Percentiles rank a stretch among this genome's conserved stretches.
phyloP scores from a whole-genome alignment of 2,797 vertebrate genomes.

The Salmo trutta region DNA sequence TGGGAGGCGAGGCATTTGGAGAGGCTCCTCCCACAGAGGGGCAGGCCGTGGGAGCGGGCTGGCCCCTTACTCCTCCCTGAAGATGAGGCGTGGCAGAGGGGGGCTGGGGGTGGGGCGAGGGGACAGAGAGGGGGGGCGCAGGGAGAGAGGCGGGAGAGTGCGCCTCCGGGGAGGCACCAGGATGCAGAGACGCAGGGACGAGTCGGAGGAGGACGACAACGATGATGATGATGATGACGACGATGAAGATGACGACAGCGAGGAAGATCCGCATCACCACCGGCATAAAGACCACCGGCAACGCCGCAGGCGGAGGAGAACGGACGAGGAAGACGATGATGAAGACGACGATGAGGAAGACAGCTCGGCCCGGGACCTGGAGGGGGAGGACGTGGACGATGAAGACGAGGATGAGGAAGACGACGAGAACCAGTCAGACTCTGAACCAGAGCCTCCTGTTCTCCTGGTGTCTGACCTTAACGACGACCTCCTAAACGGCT shows the following conservation, averaged over 20 bases:
- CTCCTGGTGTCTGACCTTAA: conserved; percentile 80
- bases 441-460: conserved; percentile 84
- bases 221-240: conserved; percentile 56
- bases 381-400: conserved; percentile 60
- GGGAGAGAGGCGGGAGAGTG: conserved; percentile 53
- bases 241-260: conserved; percentile 45
- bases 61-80: conserved; percentile 43
- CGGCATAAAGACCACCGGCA: no score
- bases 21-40: conserved; percentile 60
- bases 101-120: conserved; percentile 53
- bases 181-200: conserved; percentile 74
- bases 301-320: conserved; percentile 29
- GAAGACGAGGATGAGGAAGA: conserved; percentile 80
- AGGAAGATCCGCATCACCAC: conserved; percentile 35
- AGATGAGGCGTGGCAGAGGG: conserved; percentile 61
- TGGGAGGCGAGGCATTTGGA: conserved; percentile 68
- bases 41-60: conserved; percentile 52
- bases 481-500: conserved; percentile 85
- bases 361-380: conserved; percentile 59
- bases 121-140: conserved; percentile 56
- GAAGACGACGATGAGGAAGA: conserved; percentile 58
- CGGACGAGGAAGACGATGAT: conserved; percentile 47
- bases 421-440: conserved; percentile 87
- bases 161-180: conserved; percentile 68
- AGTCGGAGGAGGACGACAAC: conserved; percentile 72